These are phyloP conservation scores for Uloborus diversus DNA, from an alignment of 1,140 invertebrate genomes.

Conservation along the genomic window DNA sequence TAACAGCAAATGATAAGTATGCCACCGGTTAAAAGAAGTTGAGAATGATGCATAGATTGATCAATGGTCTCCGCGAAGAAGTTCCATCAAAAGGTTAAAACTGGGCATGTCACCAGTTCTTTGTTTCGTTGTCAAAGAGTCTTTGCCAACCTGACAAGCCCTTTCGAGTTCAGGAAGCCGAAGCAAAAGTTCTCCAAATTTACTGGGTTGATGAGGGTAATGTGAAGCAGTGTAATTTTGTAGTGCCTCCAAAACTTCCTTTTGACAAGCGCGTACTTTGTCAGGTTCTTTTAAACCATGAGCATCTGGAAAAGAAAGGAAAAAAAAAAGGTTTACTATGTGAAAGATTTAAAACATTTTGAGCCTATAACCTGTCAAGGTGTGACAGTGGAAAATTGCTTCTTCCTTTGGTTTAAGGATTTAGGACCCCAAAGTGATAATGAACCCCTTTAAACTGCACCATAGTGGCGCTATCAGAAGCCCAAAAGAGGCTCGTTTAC, in stretches of 20 bases:
- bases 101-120: slow-evolving; percentile 85
- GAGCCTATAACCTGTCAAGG: too few relatives aligned
- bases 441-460: too few relatives aligned
- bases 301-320: slow-evolving; percentile 73
- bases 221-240: slow-evolving; percentile 90
- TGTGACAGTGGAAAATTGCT: too few relatives aligned
- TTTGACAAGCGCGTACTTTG: slow-evolving; percentile 90
- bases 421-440: too few relatives aligned
- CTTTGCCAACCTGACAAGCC: slow-evolving; percentile 93
- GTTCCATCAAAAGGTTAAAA: slow-evolving; percentile 95
- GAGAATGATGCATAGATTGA: not conserved
- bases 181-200: slow-evolving; percentile 92
- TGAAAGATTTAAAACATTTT: too few relatives aligned
- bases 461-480: too few relatives aligned
- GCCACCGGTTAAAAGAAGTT: slow-evolving; percentile 34
- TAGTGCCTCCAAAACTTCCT: slow-evolving; percentile 90
- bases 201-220: slow-evolving; percentile 90
- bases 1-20: slow-evolving; percentile 51
- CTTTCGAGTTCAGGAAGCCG: slow-evolving; percentile 93
- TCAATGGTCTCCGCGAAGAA: slow-evolving; percentile 81
- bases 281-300: slow-evolving; percentile 90
- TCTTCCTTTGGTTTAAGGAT: too few relatives aligned
- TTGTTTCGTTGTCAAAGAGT: slow-evolving; percentile 85
- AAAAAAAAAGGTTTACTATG: too few relatives aligned
- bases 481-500: too few relatives aligned